A percentile compares a stretch with the other conserved stretches of the same genome.
Evolutionary conservation across 2,888 invertebrate genomes (phyloP).

Genomic region (Onthophagus sagittarius): DNA sequence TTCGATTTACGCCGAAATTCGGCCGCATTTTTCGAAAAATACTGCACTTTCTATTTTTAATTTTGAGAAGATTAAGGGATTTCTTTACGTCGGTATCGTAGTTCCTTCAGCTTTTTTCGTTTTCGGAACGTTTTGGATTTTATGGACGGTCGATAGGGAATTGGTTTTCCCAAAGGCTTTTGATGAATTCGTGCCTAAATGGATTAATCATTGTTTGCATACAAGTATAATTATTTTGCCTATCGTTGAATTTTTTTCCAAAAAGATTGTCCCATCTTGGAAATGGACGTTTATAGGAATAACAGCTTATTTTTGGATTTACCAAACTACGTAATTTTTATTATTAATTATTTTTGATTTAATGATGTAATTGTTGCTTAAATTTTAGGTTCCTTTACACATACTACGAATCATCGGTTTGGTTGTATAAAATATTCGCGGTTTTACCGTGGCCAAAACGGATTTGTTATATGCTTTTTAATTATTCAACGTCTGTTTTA

Average conservation of each 20-base stretch:
- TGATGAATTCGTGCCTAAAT: conserved; percentile 29
- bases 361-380: conserved; percentile 3
- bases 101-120: conserved; percentile 24
- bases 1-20: conserved; percentile 15
- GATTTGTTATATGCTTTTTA: conserved; percentile 18
- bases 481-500: conserved; percentile 13
- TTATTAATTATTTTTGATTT: not conserved
- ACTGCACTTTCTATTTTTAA: conserved; percentile 4
- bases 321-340: conserved; percentile 21
- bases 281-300: conserved; percentile 10
- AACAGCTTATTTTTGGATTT: conserved; percentile 15
- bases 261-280: conserved; percentile 8
- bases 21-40: conserved; percentile 9
- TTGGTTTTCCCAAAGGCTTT: conserved; percentile 35
- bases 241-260: conserved; percentile 27
- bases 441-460: conserved; percentile 31
- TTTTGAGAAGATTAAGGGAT: conserved; percentile 8
- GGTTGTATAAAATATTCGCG: conserved; percentile 38
- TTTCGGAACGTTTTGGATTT: conserved; percentile 33
- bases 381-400: conserved; percentile 35
- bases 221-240: conserved; percentile 33
- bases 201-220: conserved; percentile 39
- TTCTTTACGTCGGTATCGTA: conserved; percentile 4
- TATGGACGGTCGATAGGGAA: conserved; percentile 34
- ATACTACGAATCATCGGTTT: conserved; percentile 34